A percentile compares a stretch with the other conserved stretches of the same genome.
phyloP scores from a whole-genome alignment of 2,113 vertebrate species.

The Laterallus jamaicensis region DNA sequence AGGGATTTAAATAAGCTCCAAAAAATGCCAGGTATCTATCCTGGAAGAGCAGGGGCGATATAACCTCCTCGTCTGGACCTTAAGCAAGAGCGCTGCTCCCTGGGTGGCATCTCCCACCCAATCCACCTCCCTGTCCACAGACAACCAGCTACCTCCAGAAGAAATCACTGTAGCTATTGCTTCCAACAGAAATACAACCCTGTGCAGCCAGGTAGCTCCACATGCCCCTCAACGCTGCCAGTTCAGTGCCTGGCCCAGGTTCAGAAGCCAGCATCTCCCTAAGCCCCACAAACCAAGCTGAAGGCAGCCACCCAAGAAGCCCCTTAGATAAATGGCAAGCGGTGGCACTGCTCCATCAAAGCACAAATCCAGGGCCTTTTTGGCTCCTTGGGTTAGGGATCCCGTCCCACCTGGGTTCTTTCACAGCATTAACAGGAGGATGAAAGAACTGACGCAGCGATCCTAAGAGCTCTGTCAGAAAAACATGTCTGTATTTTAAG shows the following conservation, averaged over 20 bases:
- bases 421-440: not conserved
- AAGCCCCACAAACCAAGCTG: fast-evolving
- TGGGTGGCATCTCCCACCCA: not conserved
- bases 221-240: not conserved
- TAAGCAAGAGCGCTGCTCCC: not conserved
- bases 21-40: not conserved
- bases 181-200: not conserved
- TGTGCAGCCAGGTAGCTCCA: not conserved
- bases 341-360: not conserved
- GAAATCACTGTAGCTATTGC: not conserved
- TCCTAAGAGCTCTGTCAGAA: not conserved
- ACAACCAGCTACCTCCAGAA: not conserved
- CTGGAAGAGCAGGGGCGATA: not conserved
- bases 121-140: not conserved
- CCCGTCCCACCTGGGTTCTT: not conserved
- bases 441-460: not conserved
- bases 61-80: not conserved
- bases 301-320: not conserved
- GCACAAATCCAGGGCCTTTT: not conserved
- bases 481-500: not conserved
- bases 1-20: not conserved
- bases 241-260: not conserved
- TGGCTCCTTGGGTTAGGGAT: not conserved
- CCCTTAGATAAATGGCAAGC: not conserved
- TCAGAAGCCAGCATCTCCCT: not conserved